Percentiles rank a stretch among this genome's conserved stretches.
These are phyloP conservation scores for Pteronotus mesoamericanus DNA, from an alignment of 2,797 vertebrate species.

Conservation along the genomic window DNA sequence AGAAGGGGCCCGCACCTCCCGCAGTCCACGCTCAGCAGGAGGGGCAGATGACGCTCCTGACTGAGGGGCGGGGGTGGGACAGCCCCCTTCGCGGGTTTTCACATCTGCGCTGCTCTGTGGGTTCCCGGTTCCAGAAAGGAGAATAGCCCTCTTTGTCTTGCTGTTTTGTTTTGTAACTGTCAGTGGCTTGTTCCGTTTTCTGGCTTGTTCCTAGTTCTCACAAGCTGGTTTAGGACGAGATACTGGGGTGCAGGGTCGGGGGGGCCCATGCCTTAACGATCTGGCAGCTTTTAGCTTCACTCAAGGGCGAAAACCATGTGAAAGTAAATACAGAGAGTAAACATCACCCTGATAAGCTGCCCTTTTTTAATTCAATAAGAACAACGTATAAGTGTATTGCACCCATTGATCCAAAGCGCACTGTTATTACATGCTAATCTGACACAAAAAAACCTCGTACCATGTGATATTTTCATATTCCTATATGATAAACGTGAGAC, in stretches of 20 bases:
- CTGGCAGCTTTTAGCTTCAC: background rate
- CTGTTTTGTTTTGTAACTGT: background rate
- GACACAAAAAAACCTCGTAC: background rate
- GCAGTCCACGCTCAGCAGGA: background rate
- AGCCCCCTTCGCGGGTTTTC: background rate
- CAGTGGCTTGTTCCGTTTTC: background rate
- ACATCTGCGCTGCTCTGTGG: background rate
- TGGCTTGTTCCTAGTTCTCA: background rate
- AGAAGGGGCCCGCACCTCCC: background rate
- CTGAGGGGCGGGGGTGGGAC: background rate
- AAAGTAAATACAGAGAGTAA: background rate
- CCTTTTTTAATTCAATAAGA: background rate
- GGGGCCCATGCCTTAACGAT: rapidly evolving
- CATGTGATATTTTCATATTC: background rate
- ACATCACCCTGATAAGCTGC: too few relatives aligned
- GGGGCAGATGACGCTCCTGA: background rate
- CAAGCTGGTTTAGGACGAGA: background rate
- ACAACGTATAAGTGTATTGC: rapidly evolving
- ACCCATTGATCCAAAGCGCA: background rate
- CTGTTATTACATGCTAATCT: rapidly evolving
- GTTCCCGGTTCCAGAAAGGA: slow-evolving; percentile 23
- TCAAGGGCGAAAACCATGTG: rapidly evolving
- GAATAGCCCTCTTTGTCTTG: slow-evolving; percentile 34
- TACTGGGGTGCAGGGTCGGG: rapidly evolving
- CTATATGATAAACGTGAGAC: background rate